Percentiles rank a stretch among this genome's conserved stretches.
phyloP scores from a whole-genome alignment of 2,113 vertebrate species.

The Xiphophorus couchianus region DNA sequence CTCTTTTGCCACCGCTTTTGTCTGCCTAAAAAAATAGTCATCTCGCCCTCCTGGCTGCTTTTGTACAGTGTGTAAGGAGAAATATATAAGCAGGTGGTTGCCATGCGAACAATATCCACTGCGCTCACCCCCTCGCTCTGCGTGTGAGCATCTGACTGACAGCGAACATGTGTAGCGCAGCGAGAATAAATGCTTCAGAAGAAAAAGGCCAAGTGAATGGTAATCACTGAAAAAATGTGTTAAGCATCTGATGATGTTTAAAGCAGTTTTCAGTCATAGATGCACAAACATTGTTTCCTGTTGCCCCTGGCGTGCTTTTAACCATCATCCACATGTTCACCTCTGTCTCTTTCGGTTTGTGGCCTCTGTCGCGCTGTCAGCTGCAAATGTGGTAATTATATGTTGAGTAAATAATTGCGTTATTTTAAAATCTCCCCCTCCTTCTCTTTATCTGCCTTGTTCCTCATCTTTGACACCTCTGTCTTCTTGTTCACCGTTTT shows the following conservation, averaged over 20 bases:
- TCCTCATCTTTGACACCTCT: constrained; percentile 4
- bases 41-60: constrained; percentile 40
- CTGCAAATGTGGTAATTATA: constrained; percentile 64
- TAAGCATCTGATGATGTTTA: constrained; percentile 42
- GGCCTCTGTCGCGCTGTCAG: constrained; percentile 45
- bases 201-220: constrained; percentile 28
- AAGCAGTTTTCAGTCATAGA: neutral
- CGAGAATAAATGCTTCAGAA: constrained; percentile 39
- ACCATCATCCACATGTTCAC: constrained; percentile 17
- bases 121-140: constrained; percentile 53
- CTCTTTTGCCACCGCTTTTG: constrained; percentile 20
- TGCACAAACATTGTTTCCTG: neutral
- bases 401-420: constrained; percentile 48
- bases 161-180: constrained; percentile 31
- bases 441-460: neutral
- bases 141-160: constrained; percentile 33
- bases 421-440: constrained; percentile 45
- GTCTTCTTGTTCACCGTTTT: neutral
- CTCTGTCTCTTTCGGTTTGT: constrained; percentile 36
- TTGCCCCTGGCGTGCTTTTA: constrained; percentile 9
- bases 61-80: constrained; percentile 60
- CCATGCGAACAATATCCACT: constrained; percentile 75
- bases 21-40: constrained; percentile 34
- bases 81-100: constrained; percentile 77
- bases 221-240: constrained; percentile 54